Conservation (phyloP, 2,797 vertebrate genomes). For the Sebastes trivittatus region DNA sequence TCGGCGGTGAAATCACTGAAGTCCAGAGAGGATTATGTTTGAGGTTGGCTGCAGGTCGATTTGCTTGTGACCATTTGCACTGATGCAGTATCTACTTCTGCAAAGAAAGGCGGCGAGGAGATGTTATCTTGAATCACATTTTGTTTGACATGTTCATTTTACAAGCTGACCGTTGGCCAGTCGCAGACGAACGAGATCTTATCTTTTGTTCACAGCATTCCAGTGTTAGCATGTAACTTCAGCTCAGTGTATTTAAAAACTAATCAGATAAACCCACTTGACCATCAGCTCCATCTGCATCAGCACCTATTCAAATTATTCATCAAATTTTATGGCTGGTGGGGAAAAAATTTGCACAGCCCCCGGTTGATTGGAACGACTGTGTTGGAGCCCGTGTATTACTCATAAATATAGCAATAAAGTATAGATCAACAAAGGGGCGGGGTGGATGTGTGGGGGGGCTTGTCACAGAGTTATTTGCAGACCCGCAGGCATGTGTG, state of each 20-base stretch:
- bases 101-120: not conserved
- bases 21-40: constrained; percentile 34
- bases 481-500: constrained; percentile 64
- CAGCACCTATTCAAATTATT: constrained; percentile 71
- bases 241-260: constrained; percentile 24
- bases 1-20: constrained; percentile 24
- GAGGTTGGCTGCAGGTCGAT: constrained; percentile 25
- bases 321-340: constrained; percentile 63
- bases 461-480: constrained; percentile 63
- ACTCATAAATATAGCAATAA: constrained; percentile 76
- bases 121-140: constrained; percentile 6
- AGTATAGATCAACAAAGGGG: constrained; percentile 70
- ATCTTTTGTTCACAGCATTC: not conserved
- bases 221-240: constrained; percentile 3
- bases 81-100: constrained; percentile 13
- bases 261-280: constrained; percentile 51
- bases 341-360: constrained; percentile 39
- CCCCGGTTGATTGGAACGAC: constrained; percentile 64
- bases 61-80: constrained; percentile 32
- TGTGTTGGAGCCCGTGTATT: constrained; percentile 59
- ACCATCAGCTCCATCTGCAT: constrained; percentile 57
- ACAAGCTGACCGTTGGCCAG: not conserved
- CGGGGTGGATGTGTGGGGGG: constrained; percentile 19
- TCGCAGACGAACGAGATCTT: not conserved
- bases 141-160: constrained; percentile 31